phyloP scores from a whole-genome alignment of 92 coral and sea anemone species.

The Ricordea florida region DNA sequence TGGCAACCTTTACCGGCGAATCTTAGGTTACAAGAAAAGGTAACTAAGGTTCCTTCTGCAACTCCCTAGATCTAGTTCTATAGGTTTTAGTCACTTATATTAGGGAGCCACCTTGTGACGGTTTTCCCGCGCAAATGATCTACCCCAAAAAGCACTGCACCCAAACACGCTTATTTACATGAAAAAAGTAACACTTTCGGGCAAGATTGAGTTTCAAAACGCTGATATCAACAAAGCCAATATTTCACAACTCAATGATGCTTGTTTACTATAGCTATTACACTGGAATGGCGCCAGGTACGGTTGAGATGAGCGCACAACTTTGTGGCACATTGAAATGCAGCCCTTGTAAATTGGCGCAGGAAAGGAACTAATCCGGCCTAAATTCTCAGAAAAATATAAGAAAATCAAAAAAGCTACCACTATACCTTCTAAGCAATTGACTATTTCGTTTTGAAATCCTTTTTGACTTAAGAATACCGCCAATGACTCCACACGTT shows the following conservation, averaged over 20 bases:
- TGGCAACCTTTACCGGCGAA: background rate
- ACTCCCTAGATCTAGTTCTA: background rate
- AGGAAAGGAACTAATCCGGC: background rate
- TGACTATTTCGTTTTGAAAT: constrained; percentile 5
- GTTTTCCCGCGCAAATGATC: constrained; percentile 2
- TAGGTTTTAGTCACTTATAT: background rate
- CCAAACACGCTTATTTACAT: background rate
- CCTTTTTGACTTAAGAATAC: background rate
- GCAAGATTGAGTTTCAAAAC: background rate
- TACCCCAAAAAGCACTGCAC: background rate
- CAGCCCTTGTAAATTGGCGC: constrained; percentile 1
- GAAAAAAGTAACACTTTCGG: constrained; percentile 4
- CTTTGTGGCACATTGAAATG: constrained; percentile 3
- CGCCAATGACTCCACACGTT: background rate
- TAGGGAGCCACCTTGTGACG: background rate
- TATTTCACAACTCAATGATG: constrained; percentile 1
- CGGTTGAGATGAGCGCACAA: background rate
- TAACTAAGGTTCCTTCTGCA: constrained; percentile 2
- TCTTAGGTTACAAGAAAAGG: background rate
- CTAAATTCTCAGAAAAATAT: background rate
- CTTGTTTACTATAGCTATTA: background rate
- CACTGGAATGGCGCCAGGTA: constrained; percentile 22
- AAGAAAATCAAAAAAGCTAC: background rate
- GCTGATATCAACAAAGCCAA: background rate
- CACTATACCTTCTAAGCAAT: constrained; percentile 14